Percentiles rank a stretch among this genome's conserved stretches.
phyloP scores from a whole-genome alignment of 1,140 invertebrate genomes.

The Aporrectodea caliginosa region DNA sequence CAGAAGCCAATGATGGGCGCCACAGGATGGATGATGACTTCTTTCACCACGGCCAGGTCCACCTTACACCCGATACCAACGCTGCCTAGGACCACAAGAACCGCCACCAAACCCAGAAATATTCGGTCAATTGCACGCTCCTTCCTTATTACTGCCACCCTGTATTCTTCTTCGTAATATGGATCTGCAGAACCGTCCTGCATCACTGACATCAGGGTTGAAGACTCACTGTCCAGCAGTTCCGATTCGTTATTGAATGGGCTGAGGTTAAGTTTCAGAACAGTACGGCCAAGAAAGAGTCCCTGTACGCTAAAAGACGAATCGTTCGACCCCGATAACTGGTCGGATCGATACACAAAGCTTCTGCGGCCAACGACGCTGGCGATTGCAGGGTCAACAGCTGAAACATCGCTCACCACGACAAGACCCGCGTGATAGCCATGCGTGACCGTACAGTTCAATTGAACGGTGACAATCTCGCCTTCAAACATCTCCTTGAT shows the following conservation, averaged over 20 bases:
- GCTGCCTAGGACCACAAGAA: slow-evolving; percentile 50
- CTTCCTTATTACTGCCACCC: slow-evolving; percentile 37
- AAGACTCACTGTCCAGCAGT: too few relatives aligned
- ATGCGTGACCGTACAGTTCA: neutral
- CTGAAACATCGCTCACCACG: neutral
- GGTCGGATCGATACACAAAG: neutral
- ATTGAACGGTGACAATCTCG: neutral
- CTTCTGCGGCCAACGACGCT: neutral
- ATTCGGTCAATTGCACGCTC: slow-evolving; percentile 41
- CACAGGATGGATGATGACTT: slow-evolving; percentile 49
- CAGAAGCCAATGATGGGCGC: slow-evolving; percentile 54
- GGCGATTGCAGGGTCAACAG: neutral
- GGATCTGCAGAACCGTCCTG: neutral
- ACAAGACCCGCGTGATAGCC: neutral
- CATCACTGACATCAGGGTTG: too few relatives aligned
- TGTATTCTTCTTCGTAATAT: neutral
- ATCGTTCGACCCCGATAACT: neutral
- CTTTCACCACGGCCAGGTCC: slow-evolving; percentile 50
- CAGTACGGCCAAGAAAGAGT: neutral
- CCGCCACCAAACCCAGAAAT: slow-evolving; percentile 46
- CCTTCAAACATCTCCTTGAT: neutral
- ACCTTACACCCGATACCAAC: slow-evolving; percentile 56
- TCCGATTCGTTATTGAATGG: neutral
- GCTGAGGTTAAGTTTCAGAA: neutral
- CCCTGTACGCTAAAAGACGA: neutral